Percentiles rank a stretch among this genome's conserved stretches.
These are phyloP conservation scores for Cyclophora albipunctata DNA, from an alignment of 2,888 invertebrate species.

Conservation along the genomic window DNA sequence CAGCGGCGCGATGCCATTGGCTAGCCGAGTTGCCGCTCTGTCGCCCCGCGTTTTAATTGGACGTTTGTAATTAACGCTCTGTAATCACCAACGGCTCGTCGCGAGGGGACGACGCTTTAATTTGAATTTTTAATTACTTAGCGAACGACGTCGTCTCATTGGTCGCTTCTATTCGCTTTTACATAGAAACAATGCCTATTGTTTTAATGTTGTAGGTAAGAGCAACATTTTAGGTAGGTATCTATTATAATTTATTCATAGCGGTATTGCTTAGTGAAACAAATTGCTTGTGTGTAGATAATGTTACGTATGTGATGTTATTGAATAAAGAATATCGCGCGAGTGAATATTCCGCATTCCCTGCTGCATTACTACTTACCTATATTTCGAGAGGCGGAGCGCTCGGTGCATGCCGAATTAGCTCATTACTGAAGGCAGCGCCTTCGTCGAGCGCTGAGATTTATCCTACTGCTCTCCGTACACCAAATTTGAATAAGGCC, in stretches of 20 bases:
- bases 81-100: slow-evolving; percentile 64
- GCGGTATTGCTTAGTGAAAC: background rate
- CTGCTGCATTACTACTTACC: slow-evolving; percentile 27
- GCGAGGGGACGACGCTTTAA: slow-evolving; percentile 61
- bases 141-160: slow-evolving; percentile 42
- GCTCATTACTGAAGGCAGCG: slow-evolving; percentile 49
- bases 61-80: slow-evolving; percentile 65
- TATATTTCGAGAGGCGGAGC: slow-evolving; percentile 25
- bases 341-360: slow-evolving; percentile 35
- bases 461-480: slow-evolving; percentile 43
- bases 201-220: slow-evolving; percentile 19
- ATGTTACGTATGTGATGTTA: background rate
- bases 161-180: slow-evolving; percentile 43
- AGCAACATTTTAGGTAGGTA: background rate
- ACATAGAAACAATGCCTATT: slow-evolving; percentile 56
- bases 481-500: slow-evolving; percentile 49
- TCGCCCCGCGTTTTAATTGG: slow-evolving; percentile 68
- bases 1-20: slow-evolving; percentile 60
- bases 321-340: background rate
- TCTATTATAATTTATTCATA: background rate
- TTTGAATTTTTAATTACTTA: slow-evolving; percentile 72
- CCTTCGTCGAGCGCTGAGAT: slow-evolving; percentile 35
- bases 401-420: slow-evolving; percentile 50
- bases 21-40: slow-evolving; percentile 36
- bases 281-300: background rate